Conservation (phyloP, 2,113 vertebrate species). For the rabbit (Oryctolagus cuniculus) region DNA sequence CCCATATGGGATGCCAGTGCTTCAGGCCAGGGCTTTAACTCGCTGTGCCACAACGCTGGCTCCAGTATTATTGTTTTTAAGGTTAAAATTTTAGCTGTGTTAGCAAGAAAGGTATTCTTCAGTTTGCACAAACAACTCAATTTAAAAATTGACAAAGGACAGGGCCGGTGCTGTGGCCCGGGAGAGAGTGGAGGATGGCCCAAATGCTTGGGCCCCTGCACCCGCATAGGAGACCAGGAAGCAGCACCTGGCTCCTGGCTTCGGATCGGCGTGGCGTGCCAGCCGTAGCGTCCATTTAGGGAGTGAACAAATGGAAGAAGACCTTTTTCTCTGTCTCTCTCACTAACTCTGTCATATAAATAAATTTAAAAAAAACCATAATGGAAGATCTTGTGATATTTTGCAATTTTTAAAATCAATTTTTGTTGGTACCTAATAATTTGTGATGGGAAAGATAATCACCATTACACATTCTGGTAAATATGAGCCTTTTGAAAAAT, state of each 20-base stretch:
- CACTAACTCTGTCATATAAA: too few relatives aligned
- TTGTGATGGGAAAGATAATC: not conserved
- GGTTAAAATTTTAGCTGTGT: slow-evolving; percentile 26
- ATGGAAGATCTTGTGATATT: not conserved
- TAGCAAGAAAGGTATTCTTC: slow-evolving; percentile 7
- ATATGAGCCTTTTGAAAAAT: slow-evolving; percentile 18
- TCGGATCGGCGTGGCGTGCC: too few relatives aligned
- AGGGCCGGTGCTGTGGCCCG: not conserved
- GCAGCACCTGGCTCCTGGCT: too few relatives aligned
- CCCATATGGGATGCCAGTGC: too few relatives aligned
- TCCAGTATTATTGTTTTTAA: not conserved
- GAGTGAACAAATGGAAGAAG: too few relatives aligned
- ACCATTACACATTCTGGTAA: slow-evolving; percentile 11
- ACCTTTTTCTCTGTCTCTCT: too few relatives aligned
- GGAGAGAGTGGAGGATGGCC: too few relatives aligned
- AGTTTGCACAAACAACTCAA: not conserved
- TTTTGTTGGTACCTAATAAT: not conserved
- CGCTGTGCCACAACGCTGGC: too few relatives aligned
- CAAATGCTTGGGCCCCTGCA: too few relatives aligned
- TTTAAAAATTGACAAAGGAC: slow-evolving; percentile 6
- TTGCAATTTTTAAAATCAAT: not conserved
- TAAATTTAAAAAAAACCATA: not conserved
- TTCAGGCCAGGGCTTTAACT: too few relatives aligned
- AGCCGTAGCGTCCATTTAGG: too few relatives aligned
- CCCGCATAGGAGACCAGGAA: too few relatives aligned